Evolutionary conservation across 2,797 vertebrate species (phyloP).

Genomic region (Potorous gilbertii): DNA sequence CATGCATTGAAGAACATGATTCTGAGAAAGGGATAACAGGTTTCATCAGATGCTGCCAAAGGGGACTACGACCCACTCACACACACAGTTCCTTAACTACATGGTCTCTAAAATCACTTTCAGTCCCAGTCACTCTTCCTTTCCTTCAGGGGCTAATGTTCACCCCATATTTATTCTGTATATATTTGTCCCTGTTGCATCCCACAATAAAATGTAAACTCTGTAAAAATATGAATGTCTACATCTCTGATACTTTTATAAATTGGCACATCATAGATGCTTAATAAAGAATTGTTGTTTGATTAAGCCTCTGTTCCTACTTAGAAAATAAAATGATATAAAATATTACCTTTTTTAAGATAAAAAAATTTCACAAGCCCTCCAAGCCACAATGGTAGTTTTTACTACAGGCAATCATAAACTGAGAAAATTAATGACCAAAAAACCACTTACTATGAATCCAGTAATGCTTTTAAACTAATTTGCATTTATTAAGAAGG

Average conservation of each 20-base stretch:
- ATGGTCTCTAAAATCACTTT: background rate
- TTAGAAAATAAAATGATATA: background rate
- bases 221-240: background rate
- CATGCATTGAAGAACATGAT: background rate
- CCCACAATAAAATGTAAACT: background rate
- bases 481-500: background rate
- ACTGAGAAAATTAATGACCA: background rate
- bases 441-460: background rate
- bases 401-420: background rate
- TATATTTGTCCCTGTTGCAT: background rate
- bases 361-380: background rate
- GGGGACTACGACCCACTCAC: background rate
- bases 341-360: background rate
- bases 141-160: background rate
- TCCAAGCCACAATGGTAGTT: background rate
- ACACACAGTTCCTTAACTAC: background rate
- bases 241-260: background rate
- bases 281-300: background rate
- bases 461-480: background rate
- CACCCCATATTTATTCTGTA: background rate
- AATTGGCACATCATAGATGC: background rate
- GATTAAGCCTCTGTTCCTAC: background rate
- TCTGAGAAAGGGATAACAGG: background rate
- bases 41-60: background rate
- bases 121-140: background rate